Percentiles rank a stretch among this genome's conserved stretches.
These are phyloP conservation scores for Phoenoteleia sp. DNA, from an alignment of 2,888 invertebrate genomes.

Conservation along the genomic window DNA sequence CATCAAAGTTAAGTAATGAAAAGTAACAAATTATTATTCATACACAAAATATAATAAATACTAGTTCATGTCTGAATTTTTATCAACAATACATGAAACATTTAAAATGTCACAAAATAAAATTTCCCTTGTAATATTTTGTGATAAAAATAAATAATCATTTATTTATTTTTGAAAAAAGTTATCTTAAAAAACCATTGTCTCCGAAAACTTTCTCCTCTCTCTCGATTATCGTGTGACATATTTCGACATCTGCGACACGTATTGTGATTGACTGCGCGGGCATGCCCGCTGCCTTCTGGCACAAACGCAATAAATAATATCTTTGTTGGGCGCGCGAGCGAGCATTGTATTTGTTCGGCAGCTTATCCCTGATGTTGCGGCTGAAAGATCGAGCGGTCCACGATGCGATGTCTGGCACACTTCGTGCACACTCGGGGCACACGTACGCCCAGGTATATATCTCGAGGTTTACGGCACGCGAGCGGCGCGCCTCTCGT, in stretches of 20 bases:
- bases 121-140: too few relatives aligned
- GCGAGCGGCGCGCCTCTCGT: constrained; percentile 80
- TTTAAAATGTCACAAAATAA: too few relatives aligned
- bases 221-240: constrained; percentile 6
- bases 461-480: constrained; percentile 86
- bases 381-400: constrained; percentile 69
- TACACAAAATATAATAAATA: too few relatives aligned
- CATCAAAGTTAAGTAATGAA: too few relatives aligned
- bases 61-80: too few relatives aligned
- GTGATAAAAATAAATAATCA: too few relatives aligned
- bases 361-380: constrained; percentile 68
- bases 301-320: constrained; percentile 53
- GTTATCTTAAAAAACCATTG: too few relatives aligned
- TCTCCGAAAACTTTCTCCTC: not conserved
- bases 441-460: constrained; percentile 84
- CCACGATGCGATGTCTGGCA: constrained; percentile 81
- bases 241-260: constrained; percentile 20
- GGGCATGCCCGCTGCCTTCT: constrained; percentile 2
- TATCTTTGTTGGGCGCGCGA: constrained; percentile 47
- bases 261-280: constrained; percentile 17
- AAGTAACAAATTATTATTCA: too few relatives aligned
- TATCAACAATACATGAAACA: too few relatives aligned
- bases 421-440: constrained; percentile 86
- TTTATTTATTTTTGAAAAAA: too few relatives aligned
- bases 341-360: constrained; percentile 45